Evolutionary conservation across 2,797 vertebrate species (phyloP).

Genomic region (Spinus pinus): DNA sequence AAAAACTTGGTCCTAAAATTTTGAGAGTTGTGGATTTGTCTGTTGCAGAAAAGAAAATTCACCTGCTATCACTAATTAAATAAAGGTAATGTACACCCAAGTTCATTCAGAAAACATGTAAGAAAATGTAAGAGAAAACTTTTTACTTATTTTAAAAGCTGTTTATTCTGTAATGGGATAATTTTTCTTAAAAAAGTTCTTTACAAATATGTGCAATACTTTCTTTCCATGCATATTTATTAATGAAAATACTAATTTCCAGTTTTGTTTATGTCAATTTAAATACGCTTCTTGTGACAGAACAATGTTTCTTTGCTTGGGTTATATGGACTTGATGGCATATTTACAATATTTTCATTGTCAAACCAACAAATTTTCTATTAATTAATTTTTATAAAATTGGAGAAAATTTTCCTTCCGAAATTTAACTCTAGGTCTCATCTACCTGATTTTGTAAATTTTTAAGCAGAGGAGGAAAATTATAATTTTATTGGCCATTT

Average conservation of each 20-base stretch:
- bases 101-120: neutral
- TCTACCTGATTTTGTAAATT: neutral
- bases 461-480: neutral
- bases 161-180: neutral
- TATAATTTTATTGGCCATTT: neutral
- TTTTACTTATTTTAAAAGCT: neutral
- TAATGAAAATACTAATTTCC: neutral
- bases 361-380: neutral
- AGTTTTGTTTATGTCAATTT: neutral
- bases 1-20: neutral
- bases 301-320: neutral
- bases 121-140: neutral
- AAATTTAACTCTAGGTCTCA: neutral
- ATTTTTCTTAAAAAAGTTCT: neutral
- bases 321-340: neutral
- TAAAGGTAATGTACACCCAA: neutral
- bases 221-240: neutral
- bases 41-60: neutral
- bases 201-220: slow-evolving; percentile 34
- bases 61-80: neutral
- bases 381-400: neutral
- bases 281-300: neutral
- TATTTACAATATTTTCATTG: neutral
- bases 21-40: neutral
- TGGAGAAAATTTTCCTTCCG: neutral